Evolutionary conservation across 2,113 vertebrate genomes (phyloP).

Genomic region (Tautogolabrus adspersus): DNA sequence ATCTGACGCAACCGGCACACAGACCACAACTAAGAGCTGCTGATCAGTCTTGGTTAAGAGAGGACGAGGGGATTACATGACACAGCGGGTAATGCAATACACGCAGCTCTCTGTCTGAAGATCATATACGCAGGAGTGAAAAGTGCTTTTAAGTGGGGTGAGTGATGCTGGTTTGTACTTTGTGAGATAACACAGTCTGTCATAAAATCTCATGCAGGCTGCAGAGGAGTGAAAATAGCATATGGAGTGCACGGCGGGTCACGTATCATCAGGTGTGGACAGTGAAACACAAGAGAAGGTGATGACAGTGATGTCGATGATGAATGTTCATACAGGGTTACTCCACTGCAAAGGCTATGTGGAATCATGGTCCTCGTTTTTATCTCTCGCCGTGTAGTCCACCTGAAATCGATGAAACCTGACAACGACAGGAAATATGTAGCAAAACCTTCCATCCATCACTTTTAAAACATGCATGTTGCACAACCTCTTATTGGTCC

Average conservation of each 20-base stretch:
- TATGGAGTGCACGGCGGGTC: neutral
- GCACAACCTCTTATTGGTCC: neutral
- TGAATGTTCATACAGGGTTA: neutral
- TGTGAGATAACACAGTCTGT: neutral
- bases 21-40: slow-evolving; percentile 39
- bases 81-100: slow-evolving; percentile 26
- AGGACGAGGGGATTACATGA: slow-evolving; percentile 58
- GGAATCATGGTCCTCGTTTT: neutral
- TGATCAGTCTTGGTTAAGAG: slow-evolving; percentile 61
- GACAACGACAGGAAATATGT: neutral
- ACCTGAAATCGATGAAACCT: neutral
- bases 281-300: neutral
- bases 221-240: neutral
- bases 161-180: slow-evolving; percentile 4
- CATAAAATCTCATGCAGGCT: slow-evolving; percentile 11
- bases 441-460: neutral
- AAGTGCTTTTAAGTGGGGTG: slow-evolving; percentile 51
- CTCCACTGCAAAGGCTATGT: neutral
- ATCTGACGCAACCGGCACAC: slow-evolving; percentile 54
- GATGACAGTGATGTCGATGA: neutral
- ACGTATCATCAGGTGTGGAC: neutral
- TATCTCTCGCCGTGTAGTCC: neutral
- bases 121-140: slow-evolving; percentile 31
- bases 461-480: neutral
- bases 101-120: slow-evolving; percentile 38